phyloP scores from a whole-genome alignment of 2,113 vertebrate species.

The Macaca nemestrina region DNA sequence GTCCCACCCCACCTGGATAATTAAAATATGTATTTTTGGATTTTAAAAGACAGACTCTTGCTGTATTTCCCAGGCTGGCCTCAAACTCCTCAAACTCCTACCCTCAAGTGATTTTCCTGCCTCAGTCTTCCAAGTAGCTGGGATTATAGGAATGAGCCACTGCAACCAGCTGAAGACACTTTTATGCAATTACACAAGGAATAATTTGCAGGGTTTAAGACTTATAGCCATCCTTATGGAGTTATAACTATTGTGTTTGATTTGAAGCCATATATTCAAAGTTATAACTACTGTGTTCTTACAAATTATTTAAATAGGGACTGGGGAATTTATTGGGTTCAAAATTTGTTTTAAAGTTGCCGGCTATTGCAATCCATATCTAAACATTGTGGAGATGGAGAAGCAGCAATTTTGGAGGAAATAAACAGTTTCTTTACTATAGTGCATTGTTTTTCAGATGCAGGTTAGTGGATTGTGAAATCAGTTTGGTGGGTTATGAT shows the following conservation, averaged over 20 bases:
- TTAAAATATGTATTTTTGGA: too few relatives aligned
- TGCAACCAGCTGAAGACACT: not conserved
- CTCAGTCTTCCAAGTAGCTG: too few relatives aligned
- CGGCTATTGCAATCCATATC: not conserved
- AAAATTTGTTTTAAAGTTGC: constrained; percentile 11
- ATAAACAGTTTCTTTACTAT: not conserved
- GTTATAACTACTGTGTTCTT: not conserved
- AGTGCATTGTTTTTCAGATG: constrained; percentile 15
- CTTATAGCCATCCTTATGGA: too few relatives aligned
- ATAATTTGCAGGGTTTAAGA: not conserved
- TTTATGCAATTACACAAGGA: not conserved
- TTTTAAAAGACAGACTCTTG: too few relatives aligned
- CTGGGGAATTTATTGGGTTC: not conserved
- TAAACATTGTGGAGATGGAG: not conserved
- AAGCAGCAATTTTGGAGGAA: not conserved
- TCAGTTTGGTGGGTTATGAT: not conserved
- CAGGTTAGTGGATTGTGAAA: not conserved
- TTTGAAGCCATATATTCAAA: not conserved
- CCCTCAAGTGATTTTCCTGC: too few relatives aligned
- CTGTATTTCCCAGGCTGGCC: too few relatives aligned
- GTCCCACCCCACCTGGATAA: not conserved
- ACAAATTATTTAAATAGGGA: not conserved
- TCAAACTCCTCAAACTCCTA: too few relatives aligned
- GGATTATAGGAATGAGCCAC: too few relatives aligned
- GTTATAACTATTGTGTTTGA: not conserved